A percentile compares a stretch with the other conserved stretches of the same genome.
phyloP scores from a whole-genome alignment of 2,113 vertebrate species.

The Tenebrosternarchus preto region DNA sequence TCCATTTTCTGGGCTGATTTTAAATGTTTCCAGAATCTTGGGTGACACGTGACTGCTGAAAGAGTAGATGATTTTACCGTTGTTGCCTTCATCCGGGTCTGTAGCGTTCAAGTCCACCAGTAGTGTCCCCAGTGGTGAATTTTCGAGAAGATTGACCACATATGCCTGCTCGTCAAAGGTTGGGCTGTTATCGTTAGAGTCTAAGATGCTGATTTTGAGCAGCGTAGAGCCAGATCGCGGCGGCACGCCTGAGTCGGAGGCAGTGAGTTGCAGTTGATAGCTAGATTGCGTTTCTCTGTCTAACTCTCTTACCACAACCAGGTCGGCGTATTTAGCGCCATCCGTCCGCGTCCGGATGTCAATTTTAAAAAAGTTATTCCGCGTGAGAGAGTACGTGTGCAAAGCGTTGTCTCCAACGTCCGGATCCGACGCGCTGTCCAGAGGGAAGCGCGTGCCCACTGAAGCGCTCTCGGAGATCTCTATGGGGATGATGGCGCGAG shows the following conservation, averaged over 20 bases:
- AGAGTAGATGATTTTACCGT: constrained; percentile 91
- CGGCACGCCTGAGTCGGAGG: constrained; percentile 88
- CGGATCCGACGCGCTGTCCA: constrained; percentile 91
- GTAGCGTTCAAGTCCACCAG: constrained; percentile 94
- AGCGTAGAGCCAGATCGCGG: constrained; percentile 89
- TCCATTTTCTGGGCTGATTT: constrained; percentile 87
- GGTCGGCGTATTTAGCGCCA: constrained; percentile 92
- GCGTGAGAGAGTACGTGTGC: constrained; percentile 86
- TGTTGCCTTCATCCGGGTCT: constrained; percentile 96
- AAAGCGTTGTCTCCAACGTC: constrained; percentile 94
- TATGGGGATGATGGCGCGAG: constrained; percentile 87
- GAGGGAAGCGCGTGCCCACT: constrained; percentile 88
- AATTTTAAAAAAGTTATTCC: constrained; percentile 89
- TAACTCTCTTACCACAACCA: constrained; percentile 87
- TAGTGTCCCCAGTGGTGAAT: constrained; percentile 84
- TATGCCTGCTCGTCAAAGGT: constrained; percentile 87
- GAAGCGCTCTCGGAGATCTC: constrained; percentile 96
- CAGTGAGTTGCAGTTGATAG: constrained; percentile 90
- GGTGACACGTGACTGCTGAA: constrained; percentile 93
- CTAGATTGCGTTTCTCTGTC: constrained; percentile 86
- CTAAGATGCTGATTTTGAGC: constrained; percentile 90
- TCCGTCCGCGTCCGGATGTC: constrained; percentile 90
- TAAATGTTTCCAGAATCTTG: constrained; percentile 90
- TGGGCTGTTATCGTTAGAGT: constrained; percentile 98
- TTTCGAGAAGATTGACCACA: constrained; percentile 83